Evolutionary conservation across 2,113 vertebrate species (phyloP), one percentile per base, ranked within the genome.

Genomic region (Eidolon helvum): DNA sequence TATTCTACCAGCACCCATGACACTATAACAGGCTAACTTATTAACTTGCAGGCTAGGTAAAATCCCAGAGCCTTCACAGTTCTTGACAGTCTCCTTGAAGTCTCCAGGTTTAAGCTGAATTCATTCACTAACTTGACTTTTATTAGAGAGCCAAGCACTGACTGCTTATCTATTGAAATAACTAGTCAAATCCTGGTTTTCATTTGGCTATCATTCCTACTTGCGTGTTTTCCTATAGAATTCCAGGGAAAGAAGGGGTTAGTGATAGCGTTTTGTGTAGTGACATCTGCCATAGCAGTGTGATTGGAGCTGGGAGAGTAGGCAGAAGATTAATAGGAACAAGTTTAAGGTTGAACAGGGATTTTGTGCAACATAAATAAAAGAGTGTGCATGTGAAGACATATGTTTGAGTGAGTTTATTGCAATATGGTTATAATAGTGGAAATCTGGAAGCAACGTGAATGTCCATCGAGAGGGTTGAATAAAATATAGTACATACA

Each of bases 311-410:
- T 84, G 33, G 38, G 35, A 94, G 78, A 59, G 30, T 71, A 59
- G 50, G 43, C 35, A 85, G 59, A 84, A 97, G 63, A 91, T 96
- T 90, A 93, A 96, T 59, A 68, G 9, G 18, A 74, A 38, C 45
- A 93, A 90, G 35, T 94, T 95, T 94, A 96, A 95, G 72, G 57
- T 91, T 69, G 59, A 91, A 88, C 38, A 94, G 96, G 95, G 95
- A 97, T 55, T 95, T 75, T 85, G 71, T 74, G 50, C 14, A 68
- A 59, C 75, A 91, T 94, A 97, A 95, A 97, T 96, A 93, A 97
- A 92, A 94, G 45, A 11, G 22, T 93, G 65, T 66, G 43, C 87
- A 84, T 88, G 86, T 90, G 95, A 95, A 92, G 77, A 88, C 95
- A 94, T 87, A 87, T 94, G 69, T 65, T 65, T 11, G 19, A 90